A percentile compares a stretch with the other conserved stretches of the same genome.
phyloP scores from a whole-genome alignment of 2,888 invertebrate species.

The Ophion ellenae region DNA sequence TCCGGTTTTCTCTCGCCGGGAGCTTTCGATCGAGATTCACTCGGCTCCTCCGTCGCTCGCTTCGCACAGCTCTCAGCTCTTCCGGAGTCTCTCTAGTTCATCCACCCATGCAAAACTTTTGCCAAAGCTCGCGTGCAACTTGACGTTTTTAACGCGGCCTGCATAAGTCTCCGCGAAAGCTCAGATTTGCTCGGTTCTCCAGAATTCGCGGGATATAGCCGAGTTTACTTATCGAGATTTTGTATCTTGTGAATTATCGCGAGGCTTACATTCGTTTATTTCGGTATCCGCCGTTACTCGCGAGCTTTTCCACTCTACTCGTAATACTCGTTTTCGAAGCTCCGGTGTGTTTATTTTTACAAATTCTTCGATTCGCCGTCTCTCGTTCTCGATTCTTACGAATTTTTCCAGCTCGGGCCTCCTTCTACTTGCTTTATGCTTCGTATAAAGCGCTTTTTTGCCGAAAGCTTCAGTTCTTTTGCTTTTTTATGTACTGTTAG shows the following conservation, averaged over 20 bases:
- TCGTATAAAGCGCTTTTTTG: background rate
- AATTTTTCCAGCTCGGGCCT: background rate
- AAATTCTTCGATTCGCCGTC: background rate
- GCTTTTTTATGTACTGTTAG: background rate
- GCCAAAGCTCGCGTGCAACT: background rate
- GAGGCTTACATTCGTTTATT: background rate
- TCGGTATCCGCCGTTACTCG: background rate
- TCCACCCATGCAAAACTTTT: too few relatives aligned
- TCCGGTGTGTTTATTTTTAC: background rate
- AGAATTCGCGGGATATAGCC: background rate
- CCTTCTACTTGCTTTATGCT: background rate
- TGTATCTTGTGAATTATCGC: background rate
- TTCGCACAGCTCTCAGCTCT: background rate
- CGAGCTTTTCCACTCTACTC: background rate
- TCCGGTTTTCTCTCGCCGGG: constrained; percentile 37
- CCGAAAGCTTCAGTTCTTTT: background rate
- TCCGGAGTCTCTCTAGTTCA: background rate
- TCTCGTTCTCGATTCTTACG: background rate
- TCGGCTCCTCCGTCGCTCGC: background rate
- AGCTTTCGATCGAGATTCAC: constrained; percentile 9
- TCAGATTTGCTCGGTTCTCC: background rate
- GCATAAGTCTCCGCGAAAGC: background rate
- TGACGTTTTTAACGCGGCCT: background rate
- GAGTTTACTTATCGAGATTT: background rate
- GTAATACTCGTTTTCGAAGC: background rate